Evolutionary conservation across 2,113 vertebrate species (phyloP), one percentile per base, ranked within the genome.

Genomic region (Gallinago jamesoni): DNA sequence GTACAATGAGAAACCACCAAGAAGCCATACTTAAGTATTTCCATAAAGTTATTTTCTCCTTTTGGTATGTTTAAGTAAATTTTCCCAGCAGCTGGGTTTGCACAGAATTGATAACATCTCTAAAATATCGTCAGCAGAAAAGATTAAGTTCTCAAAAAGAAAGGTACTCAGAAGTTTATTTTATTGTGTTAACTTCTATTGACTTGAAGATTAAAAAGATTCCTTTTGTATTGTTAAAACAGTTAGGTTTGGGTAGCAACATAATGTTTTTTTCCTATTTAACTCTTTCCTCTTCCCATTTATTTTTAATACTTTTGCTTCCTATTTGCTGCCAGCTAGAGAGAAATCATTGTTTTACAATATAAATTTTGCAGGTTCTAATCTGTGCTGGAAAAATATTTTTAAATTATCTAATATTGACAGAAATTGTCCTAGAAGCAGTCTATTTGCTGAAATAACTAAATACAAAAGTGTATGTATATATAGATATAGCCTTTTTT

Each of bases 131-230:
- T 94, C 72, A 77, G 69, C 83, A 97, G 91, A 83, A 97, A 73
- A 94, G 91, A 96, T 98, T 96, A 97, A 97, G 77, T 96, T 96
- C 88, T 96, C 87, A 74, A 95, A 98, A 96, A 95, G 30, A 88
- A 95, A 93, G 75, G 87, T 92, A 96, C 93, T 95, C 80, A 95
- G 83, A 91, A 97, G 83, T 97, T 97, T 95, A 90, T 97, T 97
- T 97, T 96, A 84, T 96, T 98, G 92, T 94, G 69, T 96, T 98
- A 97, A 95, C 91, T 84, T 97, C 96, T 96, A 93, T 97, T 97
- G 93, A 95, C 90, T 96, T 97, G 85, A 97, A 93, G 89, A 97
- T 97, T 97, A 86, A 96, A 97, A 96, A 96, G 90, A 72, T 96
- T 97, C 67, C 90, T 96, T 94, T 16, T 92, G 66, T 93, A 94